These are phyloP conservation scores for Ginglymostoma cirratum DNA, from an alignment of 2,113 vertebrate genomes.

Conservation along the genomic window DNA sequence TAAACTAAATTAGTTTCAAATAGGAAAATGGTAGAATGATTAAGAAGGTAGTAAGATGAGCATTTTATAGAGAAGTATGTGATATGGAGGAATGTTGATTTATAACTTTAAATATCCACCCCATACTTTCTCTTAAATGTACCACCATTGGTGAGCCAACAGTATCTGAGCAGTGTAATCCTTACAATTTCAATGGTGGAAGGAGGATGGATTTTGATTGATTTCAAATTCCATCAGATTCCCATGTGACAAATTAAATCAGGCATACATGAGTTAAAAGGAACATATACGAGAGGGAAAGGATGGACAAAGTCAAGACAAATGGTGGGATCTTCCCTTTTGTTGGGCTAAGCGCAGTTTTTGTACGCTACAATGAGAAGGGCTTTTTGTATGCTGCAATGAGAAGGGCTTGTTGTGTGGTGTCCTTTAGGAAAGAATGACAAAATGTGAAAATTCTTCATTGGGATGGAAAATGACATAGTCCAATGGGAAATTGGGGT, in stretches of 20 bases:
- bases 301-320: no score
- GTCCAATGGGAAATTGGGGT: no score
- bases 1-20: not conserved
- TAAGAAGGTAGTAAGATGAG: not conserved
- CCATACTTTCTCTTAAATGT: not conserved
- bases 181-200: not conserved
- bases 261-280: not conserved
- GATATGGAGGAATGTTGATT: not conserved
- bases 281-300: no score
- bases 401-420: no score
- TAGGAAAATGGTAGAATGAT: not conserved
- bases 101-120: not conserved
- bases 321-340: no score
- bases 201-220: not conserved
- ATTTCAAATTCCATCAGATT: not conserved
- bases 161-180: not conserved
- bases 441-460: no score
- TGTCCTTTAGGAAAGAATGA: no score
- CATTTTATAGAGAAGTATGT: not conserved
- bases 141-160: not conserved
- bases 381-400: no score
- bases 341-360: no score
- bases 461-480: no score
- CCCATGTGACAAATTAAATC: not conserved
- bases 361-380: no score